Conservation (phyloP, 2,888 invertebrate species). For the Pseudococcus viburni region DNA sequence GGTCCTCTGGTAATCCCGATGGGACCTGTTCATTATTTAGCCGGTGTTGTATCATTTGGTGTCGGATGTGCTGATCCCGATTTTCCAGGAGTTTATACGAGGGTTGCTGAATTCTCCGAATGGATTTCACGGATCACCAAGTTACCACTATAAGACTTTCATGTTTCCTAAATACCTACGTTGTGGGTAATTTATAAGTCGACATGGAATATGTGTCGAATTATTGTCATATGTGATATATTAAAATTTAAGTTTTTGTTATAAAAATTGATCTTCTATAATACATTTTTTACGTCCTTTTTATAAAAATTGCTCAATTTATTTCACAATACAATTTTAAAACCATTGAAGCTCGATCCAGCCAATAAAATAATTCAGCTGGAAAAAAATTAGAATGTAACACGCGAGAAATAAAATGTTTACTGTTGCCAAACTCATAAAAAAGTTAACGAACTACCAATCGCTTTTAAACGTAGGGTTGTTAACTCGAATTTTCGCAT, state of each 20-base stretch:
- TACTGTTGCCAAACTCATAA: not conserved
- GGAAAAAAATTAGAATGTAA: not conserved
- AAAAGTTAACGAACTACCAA: constrained; percentile 25
- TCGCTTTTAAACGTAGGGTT: not conserved
- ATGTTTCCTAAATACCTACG: constrained; percentile 4
- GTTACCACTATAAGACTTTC: constrained; percentile 16
- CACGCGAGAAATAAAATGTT: not conserved
- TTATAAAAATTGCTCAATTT: not conserved
- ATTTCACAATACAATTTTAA: not conserved
- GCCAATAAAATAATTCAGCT: not conserved
- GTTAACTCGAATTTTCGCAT: constrained; percentile 1
- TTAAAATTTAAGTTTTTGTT: constrained; percentile 16
- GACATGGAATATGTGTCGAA: not conserved
- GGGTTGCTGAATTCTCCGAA: constrained; percentile 50
- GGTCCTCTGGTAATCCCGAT: constrained; percentile 63
- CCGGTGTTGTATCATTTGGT: constrained; percentile 62
- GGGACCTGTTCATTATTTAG: constrained; percentile 46
- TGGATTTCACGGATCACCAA: constrained; percentile 57
- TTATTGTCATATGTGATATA: not conserved
- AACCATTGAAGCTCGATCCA: not conserved
- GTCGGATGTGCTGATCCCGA: constrained; percentile 51
- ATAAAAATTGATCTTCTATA: constrained; percentile 2
- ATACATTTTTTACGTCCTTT: constrained; percentile 8
- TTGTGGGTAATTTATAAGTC: not conserved
- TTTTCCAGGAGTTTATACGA: constrained; percentile 66